Evolutionary conservation across 2,113 vertebrate species (phyloP), one percentile per base, ranked within the genome.

Genomic region (Aspidoscelis tigris): DNA sequence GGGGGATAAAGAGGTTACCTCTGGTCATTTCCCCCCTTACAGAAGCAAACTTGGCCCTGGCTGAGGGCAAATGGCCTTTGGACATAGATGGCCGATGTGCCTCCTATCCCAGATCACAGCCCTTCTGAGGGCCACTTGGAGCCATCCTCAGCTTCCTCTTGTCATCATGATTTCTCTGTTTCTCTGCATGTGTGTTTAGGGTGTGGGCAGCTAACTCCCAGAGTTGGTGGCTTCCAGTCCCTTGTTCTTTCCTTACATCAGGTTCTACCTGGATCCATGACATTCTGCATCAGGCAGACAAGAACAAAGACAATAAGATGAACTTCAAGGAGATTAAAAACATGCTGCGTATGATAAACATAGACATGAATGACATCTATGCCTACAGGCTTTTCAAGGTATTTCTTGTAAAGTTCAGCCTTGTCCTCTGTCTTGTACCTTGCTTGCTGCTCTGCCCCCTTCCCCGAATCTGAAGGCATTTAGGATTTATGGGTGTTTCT

Each of bases 261-360:
- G 0, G 3, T 18, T 1, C 0, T 80, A 97, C 95, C 87, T 99
- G 98, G 98, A 99, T 99, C 94, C 96, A 97, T 0, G 92, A 96
- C 82, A 98, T 99, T 88, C 95, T 99, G 92, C 96, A 92, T 88
- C 95, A 95, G 70, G 98, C 98, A 0, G 98, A 99, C 93, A 96
- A 97, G 86, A 95, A 99, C 93, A 97, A 97, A 87, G 98, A 99
- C 68, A 97, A 97, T 72, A 98, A 97, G 93, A 99, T 99, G 98
- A 98, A 96, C 87, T 99, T 99, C 90, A 95, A 97, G 10, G 98
- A 99, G 91, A 96, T 99, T 88, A 97, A 97, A 88, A 94, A 91
- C 89, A 96, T 99, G 91, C 96, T 99, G 58, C 95, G 96, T 91
- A 98, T 99, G 97, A 97, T 99, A 91, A 99, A 99, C 88, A 97